Conservation (phyloP, 2,888 invertebrate species). For the Lithophane socia region DNA sequence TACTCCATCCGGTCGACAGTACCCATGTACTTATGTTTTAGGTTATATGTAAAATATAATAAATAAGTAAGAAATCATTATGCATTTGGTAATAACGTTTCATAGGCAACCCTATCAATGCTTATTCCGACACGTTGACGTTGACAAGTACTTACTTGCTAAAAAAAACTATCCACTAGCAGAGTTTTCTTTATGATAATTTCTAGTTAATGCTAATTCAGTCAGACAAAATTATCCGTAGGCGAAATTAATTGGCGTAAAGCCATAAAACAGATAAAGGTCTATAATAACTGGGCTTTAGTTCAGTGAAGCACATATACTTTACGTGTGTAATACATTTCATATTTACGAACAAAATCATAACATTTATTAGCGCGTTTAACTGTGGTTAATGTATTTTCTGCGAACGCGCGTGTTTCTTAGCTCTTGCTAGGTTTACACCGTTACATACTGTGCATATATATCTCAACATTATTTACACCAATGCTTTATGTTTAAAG, state of each 20-base stretch:
- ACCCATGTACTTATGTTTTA: not conserved
- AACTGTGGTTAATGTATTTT: slow-evolving; percentile 64
- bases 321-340: not conserved
- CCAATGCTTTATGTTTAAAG: slow-evolving; percentile 67
- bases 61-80: too few relatives aligned
- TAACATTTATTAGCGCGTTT: slow-evolving; percentile 58
- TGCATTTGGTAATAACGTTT: not conserved
- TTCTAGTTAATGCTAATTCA: not conserved
- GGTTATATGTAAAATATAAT: not conserved
- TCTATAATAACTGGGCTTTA: slow-evolving; percentile 26
- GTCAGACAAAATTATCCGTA: slow-evolving; percentile 1
- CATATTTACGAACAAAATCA: slow-evolving; percentile 49
- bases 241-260: slow-evolving; percentile 33
- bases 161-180: too few relatives aligned
- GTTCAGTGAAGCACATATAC: slow-evolving; percentile 2
- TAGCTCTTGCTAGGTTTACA: slow-evolving; percentile 68
- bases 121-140: not conserved
- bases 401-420: slow-evolving; percentile 65
- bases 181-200: not conserved
- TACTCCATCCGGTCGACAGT: not conserved
- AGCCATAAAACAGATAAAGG: slow-evolving; percentile 36
- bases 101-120: not conserved
- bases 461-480: slow-evolving; percentile 72
- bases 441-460: slow-evolving; percentile 61
- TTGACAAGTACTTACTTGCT: too few relatives aligned